A percentile compares a stretch with the other conserved stretches of the same genome.
Conservation (phyloP, 2,113 vertebrate species). For the Pampusana beccarii region DNA sequence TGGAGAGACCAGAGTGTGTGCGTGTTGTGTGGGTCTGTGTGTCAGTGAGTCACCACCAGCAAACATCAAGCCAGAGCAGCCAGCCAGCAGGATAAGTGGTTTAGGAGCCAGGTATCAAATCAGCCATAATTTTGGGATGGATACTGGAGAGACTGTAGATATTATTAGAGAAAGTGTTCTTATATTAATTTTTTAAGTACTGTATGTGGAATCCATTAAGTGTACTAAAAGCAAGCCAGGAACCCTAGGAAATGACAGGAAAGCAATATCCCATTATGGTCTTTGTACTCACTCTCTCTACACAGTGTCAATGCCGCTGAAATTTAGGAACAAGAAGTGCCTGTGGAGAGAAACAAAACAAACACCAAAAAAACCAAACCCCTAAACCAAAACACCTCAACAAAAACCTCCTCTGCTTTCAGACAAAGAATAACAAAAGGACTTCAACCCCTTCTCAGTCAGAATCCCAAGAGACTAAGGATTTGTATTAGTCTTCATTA, state of each 20-base stretch:
- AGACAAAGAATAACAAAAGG: background rate
- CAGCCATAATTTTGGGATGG: background rate
- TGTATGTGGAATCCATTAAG: background rate
- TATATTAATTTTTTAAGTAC: background rate
- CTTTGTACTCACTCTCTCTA: background rate
- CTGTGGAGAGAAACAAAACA: background rate
- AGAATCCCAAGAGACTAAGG: background rate
- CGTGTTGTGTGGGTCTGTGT: rapidly evolving
- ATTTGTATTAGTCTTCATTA: background rate
- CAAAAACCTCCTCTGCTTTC: background rate
- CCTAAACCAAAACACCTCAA: background rate
- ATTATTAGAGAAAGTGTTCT: background rate
- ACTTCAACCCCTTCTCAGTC: background rate
- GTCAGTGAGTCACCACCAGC: rapidly evolving
- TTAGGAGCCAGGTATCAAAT: background rate
- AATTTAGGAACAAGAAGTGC: background rate
- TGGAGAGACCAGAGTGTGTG: rapidly evolving
- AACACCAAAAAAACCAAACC: background rate
- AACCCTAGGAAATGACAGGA: background rate
- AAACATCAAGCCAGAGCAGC: background rate
- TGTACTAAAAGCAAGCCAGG: background rate
- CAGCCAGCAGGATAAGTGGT: background rate
- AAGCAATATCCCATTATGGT: background rate
- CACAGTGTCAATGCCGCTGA: background rate
- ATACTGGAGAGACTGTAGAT: background rate